Percentiles rank a stretch among this genome's conserved stretches.
Evolutionary conservation across 2,888 invertebrate species (phyloP).

Genomic region (Dynastes tityus): DNA sequence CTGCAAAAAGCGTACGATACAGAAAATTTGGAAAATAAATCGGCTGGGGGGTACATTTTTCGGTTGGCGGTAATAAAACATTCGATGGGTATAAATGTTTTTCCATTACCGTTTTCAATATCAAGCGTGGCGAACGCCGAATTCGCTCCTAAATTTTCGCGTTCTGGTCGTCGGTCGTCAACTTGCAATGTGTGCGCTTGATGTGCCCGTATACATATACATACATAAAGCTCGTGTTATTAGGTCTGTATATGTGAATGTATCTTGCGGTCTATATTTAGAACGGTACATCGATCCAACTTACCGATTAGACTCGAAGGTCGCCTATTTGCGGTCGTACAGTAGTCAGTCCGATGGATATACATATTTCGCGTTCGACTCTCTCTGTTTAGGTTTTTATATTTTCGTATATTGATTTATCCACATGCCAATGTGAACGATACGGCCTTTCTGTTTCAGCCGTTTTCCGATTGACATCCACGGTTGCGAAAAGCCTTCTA

Average conservation of each 20-base stretch:
- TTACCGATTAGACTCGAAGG: slow-evolving; percentile 50
- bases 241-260: slow-evolving; percentile 33
- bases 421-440: not conserved
- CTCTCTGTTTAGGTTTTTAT: slow-evolving; percentile 31
- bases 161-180: slow-evolving; percentile 10
- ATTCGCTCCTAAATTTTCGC: slow-evolving; percentile 23
- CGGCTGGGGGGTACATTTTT: slow-evolving; percentile 23
- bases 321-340: slow-evolving; percentile 48
- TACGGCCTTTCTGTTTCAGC: not conserved
- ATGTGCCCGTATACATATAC: slow-evolving; percentile 8
- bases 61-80: slow-evolving; percentile 22
- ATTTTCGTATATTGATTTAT: slow-evolving; percentile 33
- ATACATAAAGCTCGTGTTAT: not conserved
- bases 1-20: not conserved
- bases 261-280: slow-evolving; percentile 50
- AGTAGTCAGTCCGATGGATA: slow-evolving; percentile 23
- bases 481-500: slow-evolving; percentile 21
- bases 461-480: not conserved
- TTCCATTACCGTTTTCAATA: slow-evolving; percentile 34
- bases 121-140: not conserved
- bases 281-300: slow-evolving; percentile 51
- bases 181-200: slow-evolving; percentile 2
- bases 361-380: slow-evolving; percentile 28
- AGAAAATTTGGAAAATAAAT: not conserved
- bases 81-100: slow-evolving; percentile 35